Percentiles rank a stretch among this genome's conserved stretches.
These are phyloP conservation scores for Agrotis clavis DNA, from an alignment of 2,888 invertebrate species.

Conservation along the genomic window DNA sequence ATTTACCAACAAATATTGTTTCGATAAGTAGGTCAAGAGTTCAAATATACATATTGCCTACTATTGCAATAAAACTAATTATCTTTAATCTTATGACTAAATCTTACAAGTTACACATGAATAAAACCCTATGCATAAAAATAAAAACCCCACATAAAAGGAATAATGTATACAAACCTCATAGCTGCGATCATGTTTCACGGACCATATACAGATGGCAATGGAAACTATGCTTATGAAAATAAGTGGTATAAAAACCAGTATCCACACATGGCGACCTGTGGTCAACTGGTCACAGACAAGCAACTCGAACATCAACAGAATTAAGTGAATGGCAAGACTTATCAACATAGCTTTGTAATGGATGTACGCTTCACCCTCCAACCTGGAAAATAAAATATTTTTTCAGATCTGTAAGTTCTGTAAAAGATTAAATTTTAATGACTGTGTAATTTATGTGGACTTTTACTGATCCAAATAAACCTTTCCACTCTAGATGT, in stretches of 20 bases:
- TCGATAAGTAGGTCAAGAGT: conserved; percentile 29
- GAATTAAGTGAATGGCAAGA: conserved; percentile 97
- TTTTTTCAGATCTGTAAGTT: not conserved
- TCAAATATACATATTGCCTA: conserved; percentile 22
- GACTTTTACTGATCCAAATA: conserved; percentile 1
- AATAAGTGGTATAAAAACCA: conserved; percentile 98
- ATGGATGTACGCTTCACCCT: conserved; percentile 98
- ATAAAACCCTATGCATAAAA: not conserved
- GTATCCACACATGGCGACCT: conserved; percentile 96
- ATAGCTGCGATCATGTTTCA: conserved; percentile 99
- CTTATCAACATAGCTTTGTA: conserved; percentile 99
- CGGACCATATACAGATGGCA: conserved; percentile 99
- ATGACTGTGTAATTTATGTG: not conserved
- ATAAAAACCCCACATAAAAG: not conserved
- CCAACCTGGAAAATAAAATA: conserved; percentile 93
- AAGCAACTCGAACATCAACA: conserved; percentile 98
- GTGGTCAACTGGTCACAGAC: conserved; percentile 98
- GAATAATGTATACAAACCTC: conserved; percentile 92
- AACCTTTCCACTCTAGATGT: not conserved
- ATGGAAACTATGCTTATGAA: conserved; percentile 99
- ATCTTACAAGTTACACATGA: too few relatives aligned
- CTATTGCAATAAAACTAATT: conserved; percentile 10
- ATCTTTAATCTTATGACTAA: too few relatives aligned
- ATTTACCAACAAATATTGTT: conserved; percentile 41
- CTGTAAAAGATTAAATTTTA: not conserved